phyloP scores from a whole-genome alignment of 1,140 invertebrate species.

The Acromyrmex echinatior region DNA sequence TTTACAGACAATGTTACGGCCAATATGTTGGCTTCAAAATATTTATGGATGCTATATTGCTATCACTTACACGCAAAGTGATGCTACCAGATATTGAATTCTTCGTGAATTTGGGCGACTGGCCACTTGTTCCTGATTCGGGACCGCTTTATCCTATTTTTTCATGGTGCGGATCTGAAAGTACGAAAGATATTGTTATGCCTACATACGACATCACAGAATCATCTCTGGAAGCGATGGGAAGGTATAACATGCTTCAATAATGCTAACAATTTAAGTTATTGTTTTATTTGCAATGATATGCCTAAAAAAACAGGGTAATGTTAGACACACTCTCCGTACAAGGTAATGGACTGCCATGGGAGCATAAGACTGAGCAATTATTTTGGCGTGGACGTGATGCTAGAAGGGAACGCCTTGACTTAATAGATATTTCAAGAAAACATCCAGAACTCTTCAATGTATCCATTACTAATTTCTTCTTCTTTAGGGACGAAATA shows the following conservation, averaged over 20 bases:
- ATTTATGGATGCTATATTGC: conserved; percentile 96
- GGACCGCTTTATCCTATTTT: conserved; percentile 93
- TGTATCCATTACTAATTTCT: conserved; percentile 98
- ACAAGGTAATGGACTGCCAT: conserved; percentile 92
- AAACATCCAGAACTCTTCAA: conserved; percentile 94
- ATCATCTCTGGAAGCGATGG: conserved; percentile 96
- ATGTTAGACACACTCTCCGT: conserved; percentile 96
- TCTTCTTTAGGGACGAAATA: conserved; percentile 96
- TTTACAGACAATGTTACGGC: conserved; percentile 96
- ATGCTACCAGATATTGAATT: conserved; percentile 95
- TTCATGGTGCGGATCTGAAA: conserved; percentile 97
- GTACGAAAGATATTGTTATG: conserved; percentile 95
- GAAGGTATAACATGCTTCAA: conserved; percentile 88
- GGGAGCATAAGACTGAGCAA: conserved; percentile 92
- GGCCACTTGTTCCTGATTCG: conserved; percentile 92
- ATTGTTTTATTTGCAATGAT: conserved; percentile 50
- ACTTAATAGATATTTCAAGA: conserved; percentile 93
- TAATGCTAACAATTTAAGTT: conserved; percentile 14
- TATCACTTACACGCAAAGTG: conserved; percentile 95
- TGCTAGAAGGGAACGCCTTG: conserved; percentile 93
- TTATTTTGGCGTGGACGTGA: conserved; percentile 98
- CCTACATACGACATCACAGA: conserved; percentile 98
- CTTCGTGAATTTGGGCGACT: conserved; percentile 97
- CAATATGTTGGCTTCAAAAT: conserved; percentile 98
- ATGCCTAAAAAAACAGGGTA: conserved; percentile 88